phyloP scores from a whole-genome alignment of 2,888 invertebrate genomes.

The Osmoderma eremita region DNA sequence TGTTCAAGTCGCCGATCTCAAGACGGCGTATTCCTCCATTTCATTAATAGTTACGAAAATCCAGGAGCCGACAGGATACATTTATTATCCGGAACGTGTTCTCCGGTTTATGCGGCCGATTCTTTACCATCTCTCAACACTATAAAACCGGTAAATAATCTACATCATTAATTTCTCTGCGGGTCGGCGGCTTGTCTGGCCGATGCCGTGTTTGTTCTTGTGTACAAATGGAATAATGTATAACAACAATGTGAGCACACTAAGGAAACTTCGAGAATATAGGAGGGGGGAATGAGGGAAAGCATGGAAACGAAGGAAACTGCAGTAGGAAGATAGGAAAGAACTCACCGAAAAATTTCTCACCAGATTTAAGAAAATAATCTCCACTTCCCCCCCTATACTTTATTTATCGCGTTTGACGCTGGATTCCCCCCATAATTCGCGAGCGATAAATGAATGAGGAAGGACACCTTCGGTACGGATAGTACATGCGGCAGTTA shows the following conservation, averaged over 20 bases:
- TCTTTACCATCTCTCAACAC: slow-evolving; percentile 25
- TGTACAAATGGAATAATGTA: no score
- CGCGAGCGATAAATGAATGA: slow-evolving; percentile 37
- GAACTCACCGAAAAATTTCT: slow-evolving; percentile 9
- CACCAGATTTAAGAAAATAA: slow-evolving; percentile 28
- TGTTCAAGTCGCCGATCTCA: no score
- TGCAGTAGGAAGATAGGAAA: slow-evolving; percentile 25
- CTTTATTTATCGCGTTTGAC: slow-evolving; percentile 36
- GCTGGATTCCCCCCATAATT: neutral
- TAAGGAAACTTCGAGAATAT: no score
- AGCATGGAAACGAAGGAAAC: neutral
- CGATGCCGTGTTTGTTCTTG: no score
- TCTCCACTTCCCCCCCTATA: slow-evolving; percentile 24
- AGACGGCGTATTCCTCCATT: neutral
- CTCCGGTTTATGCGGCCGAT: slow-evolving; percentile 14
- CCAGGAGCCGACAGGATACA: slow-evolving; percentile 1
- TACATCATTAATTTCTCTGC: slow-evolving; percentile 29
- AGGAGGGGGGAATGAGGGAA: no score
- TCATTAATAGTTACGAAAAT: slow-evolving; percentile 4
- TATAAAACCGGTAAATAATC: slow-evolving; percentile 20
- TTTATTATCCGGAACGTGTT: slow-evolving; percentile 9
- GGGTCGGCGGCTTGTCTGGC: neutral
- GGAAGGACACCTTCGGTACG: slow-evolving; percentile 10
- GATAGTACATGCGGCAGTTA: slow-evolving; percentile 34
- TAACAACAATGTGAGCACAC: neutral